phyloP scores from a whole-genome alignment of 2,797 vertebrate species.

The Sciurus vulgaris region DNA sequence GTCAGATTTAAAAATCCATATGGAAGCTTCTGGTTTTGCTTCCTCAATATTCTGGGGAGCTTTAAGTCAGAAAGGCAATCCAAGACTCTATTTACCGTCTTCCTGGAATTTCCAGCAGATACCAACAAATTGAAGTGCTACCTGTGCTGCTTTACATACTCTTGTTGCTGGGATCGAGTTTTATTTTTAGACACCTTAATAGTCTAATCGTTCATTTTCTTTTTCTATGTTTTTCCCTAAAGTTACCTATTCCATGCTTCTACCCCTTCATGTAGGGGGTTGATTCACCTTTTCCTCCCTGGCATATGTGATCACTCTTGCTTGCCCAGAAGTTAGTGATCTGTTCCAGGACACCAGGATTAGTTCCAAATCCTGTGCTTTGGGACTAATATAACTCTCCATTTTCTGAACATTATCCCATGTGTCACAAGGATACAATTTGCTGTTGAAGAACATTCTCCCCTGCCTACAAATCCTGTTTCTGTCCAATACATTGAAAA shows the following conservation, averaged over 20 bases:
- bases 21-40: background rate
- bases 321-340: background rate
- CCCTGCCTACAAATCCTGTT: background rate
- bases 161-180: background rate
- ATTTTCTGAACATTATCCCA: background rate
- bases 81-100: background rate
- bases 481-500: background rate
- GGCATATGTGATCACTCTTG: background rate
- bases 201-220: background rate
- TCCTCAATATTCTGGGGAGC: background rate
- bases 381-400: background rate
- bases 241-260: background rate
- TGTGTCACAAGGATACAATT: background rate
- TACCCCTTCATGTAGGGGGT: background rate
- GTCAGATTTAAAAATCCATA: background rate
- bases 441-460: background rate
- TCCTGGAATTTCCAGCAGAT: background rate
- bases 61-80: background rate
- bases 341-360: background rate
- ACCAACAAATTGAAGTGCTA: background rate
- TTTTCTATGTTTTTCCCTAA: background rate
- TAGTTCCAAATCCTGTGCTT: background rate
- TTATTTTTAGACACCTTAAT: background rate
- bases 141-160: background rate
- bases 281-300: background rate